Conservation (phyloP, 2,888 invertebrate genomes). For the Heliconius ethilla region DNA sequence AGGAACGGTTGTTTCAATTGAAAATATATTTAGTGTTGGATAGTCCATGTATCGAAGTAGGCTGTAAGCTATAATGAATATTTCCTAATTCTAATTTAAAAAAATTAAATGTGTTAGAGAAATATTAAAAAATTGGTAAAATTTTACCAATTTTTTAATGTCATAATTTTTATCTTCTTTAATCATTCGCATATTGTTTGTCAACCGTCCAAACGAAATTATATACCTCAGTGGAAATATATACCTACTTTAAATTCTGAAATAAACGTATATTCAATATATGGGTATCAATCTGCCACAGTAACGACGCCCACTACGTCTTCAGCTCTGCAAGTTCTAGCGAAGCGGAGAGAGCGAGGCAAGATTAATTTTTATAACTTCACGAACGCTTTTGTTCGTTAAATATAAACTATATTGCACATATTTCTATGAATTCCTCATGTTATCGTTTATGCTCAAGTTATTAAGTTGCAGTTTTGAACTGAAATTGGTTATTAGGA, state of each 20-base stretch:
- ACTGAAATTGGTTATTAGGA: not conserved
- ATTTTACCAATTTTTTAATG: too few relatives aligned
- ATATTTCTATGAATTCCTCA: slow-evolving; percentile 6
- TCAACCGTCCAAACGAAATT: not conserved
- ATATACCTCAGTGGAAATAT: not conserved
- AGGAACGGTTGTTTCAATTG: too few relatives aligned
- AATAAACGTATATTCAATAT: not conserved
- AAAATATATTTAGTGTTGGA: too few relatives aligned
- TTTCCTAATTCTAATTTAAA: too few relatives aligned
- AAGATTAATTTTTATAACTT: slow-evolving; percentile 21
- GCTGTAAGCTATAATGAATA: too few relatives aligned
- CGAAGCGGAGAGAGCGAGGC: not conserved
- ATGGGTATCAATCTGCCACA: not conserved
- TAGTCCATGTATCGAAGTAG: too few relatives aligned
- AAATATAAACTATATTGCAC: slow-evolving; percentile 17
- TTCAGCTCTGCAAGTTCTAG: slow-evolving; percentile 5
- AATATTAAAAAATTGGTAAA: too few relatives aligned
- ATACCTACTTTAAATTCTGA: not conserved
- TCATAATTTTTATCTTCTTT: too few relatives aligned
- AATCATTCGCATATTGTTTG: not conserved
- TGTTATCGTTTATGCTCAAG: not conserved
- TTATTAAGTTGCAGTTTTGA: not conserved
- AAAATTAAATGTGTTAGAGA: too few relatives aligned
- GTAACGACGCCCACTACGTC: slow-evolving; percentile 4
- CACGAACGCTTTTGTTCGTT: slow-evolving; percentile 11